phyloP scores from a whole-genome alignment of 2,888 invertebrate species.

The Dasypolia templi region DNA sequence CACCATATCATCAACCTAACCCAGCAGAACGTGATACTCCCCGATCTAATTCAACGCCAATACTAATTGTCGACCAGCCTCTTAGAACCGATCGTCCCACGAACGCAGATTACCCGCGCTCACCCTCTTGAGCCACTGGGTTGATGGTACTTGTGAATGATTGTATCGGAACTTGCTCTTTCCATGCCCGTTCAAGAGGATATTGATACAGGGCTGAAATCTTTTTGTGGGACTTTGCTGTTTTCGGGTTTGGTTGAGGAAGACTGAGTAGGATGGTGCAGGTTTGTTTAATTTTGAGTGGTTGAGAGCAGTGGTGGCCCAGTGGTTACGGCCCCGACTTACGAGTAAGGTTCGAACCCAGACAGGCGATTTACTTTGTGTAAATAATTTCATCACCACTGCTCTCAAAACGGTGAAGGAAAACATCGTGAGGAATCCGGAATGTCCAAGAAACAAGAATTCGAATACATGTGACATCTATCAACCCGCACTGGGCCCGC shows the following conservation, averaged over 20 bases:
- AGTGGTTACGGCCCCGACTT: too few species aligned
- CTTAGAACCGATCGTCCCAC: slow-evolving; percentile 75
- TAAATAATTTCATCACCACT: too few species aligned
- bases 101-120: slow-evolving; percentile 87
- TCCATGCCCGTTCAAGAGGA: slow-evolving; percentile 80
- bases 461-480: neutral
- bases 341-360: too few species aligned
- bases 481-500: neutral
- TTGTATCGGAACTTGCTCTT: slow-evolving; percentile 83
- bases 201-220: slow-evolving; percentile 85
- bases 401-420: too few species aligned
- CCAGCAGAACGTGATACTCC: slow-evolving; percentile 61
- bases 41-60: slow-evolving; percentile 67
- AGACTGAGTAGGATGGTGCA: neutral
- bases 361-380: too few species aligned
- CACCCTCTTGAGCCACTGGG: slow-evolving; percentile 70
- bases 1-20: slow-evolving; percentile 34
- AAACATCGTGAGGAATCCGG: too few species aligned
- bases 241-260: slow-evolving; percentile 1
- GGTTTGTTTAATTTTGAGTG: too few species aligned
- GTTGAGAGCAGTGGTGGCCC: too few species aligned
- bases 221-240: slow-evolving; percentile 66
- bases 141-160: slow-evolving; percentile 76
- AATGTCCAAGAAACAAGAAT: neutral
- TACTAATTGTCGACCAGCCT: slow-evolving; percentile 71